Conservation (phyloP, 1,140 invertebrate species). For the Leptopilina clavipes region DNA sequence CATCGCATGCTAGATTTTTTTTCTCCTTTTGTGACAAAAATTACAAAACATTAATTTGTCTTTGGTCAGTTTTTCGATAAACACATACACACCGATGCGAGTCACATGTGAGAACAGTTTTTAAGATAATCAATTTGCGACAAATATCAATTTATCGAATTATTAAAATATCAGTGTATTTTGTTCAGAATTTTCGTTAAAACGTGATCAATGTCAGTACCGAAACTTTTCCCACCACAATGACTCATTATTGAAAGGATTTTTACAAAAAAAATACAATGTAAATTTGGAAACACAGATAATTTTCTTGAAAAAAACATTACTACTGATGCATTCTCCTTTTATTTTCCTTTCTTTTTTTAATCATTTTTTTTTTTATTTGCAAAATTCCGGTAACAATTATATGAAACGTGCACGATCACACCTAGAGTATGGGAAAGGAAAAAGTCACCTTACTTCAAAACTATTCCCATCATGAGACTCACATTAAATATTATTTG, state of each 20-base stretch:
- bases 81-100: conserved; percentile 48
- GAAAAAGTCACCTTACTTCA: no score
- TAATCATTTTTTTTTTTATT: no score
- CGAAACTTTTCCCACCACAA: neutral
- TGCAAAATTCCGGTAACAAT: conserved; percentile 2
- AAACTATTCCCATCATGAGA: conserved; percentile 65
- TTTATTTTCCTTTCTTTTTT: no score
- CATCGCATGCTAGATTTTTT: no score
- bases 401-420: conserved; percentile 27
- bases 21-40: no score
- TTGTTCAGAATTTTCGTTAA: neutral
- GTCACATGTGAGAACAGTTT: conserved; percentile 61
- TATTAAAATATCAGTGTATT: no score
- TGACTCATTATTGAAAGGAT: no score
- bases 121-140: conserved; percentile 10
- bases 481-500: conserved; percentile 55
- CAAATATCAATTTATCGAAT: no score
- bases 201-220: no score
- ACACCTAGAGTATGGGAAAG: neutral
- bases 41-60: no score
- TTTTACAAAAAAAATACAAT: no score
- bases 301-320: neutral
- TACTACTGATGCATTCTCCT: conserved; percentile 5
- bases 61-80: conserved; percentile 22
- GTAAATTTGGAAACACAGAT: neutral